Base-by-base conservation (phyloP, 2,888 invertebrate genomes). In the Lochmaea crataegi region DNA sequence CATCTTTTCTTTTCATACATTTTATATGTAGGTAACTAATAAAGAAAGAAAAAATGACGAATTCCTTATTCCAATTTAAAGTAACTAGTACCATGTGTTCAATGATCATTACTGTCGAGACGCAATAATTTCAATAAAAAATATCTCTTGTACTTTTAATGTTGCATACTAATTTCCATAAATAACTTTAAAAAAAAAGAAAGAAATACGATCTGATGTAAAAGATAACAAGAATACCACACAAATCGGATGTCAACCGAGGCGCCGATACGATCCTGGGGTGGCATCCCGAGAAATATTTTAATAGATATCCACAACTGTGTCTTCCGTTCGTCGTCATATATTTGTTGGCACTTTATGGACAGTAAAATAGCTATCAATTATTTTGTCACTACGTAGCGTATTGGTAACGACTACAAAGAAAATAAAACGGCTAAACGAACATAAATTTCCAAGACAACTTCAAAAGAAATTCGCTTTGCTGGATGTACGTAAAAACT, bases 271-370 rank as follows among this genome's bases (percentile, higher is more conserved):
- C 61, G 61, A 63, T 63, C 61, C 61, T 63, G 61, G 61, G 61
- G 61, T 63, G 63, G 67, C 56, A 64, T 26, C 42, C 63, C 65
- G n/a, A 48, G 56, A 68, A 72, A 72, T 68, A 72, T 72, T 63
- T 72, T 48, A 72, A 72, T 61, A 72, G 42, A 57, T 63, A 72
- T 61, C 63, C 53, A 58, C 60, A 61, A 63, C 67, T 67, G 64
- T 57, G 56, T 72, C 61, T 73, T 73, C 73, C 73, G 56, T 48
- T 65, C 53, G 48, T 64, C 48, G 67, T 74, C 71, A 74, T 70
- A 71, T 71, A 71, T 74, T 71, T 74, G 71, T 74, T 74, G 71
- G 68, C 74, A 69, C 74, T 64, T 71, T 70, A 74, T 71, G 71
- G 71, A 68, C 74, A 74, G 69, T 74, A 71, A 74, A 74, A 74